These are phyloP conservation scores for Mythimna ferrago DNA, from an alignment of 2,888 invertebrate genomes.

Conservation along the genomic window DNA sequence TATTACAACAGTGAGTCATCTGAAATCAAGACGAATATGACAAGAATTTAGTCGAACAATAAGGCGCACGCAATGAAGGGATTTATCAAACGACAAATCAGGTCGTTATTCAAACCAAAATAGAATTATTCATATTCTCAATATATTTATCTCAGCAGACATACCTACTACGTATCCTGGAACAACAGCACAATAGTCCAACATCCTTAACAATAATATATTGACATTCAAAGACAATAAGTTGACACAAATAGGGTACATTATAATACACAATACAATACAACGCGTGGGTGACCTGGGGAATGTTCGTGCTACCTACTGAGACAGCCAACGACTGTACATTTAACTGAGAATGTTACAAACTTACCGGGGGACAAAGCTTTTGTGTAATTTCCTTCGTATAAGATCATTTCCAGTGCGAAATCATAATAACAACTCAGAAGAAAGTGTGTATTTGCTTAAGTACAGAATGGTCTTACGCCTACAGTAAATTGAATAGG, in stretches of 20 bases:
- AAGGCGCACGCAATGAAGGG: constrained; percentile 26
- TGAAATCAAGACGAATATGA: constrained; percentile 35
- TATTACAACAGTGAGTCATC: constrained; percentile 34
- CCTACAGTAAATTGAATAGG: not conserved
- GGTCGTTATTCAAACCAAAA: constrained; percentile 52
- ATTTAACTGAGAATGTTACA: constrained; percentile 49
- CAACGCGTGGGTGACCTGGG: constrained; percentile 66
- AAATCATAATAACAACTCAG: constrained; percentile 30
- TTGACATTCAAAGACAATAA: constrained; percentile 74
- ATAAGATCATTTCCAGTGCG: constrained; percentile 22
- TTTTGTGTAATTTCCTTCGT: constrained; percentile 50
- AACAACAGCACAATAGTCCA: constrained; percentile 63
- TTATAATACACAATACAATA: constrained; percentile 70
- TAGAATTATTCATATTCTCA: constrained; percentile 58
- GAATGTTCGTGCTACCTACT: constrained; percentile 63
- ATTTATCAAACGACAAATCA: constrained; percentile 55
- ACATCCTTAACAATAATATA: constrained; percentile 69
- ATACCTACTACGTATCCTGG: constrained; percentile 53
- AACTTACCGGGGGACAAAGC: constrained; percentile 38
- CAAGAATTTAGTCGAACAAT: constrained; percentile 45
- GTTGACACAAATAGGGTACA: constrained; percentile 75
- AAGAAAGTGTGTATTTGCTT: not conserved
- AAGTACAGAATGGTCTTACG: constrained; percentile 12
- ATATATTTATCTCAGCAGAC: constrained; percentile 55
- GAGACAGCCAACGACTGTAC: constrained; percentile 45